Base-by-base conservation (phyloP, 37 sponge, comb jelly and placozoan genomes). In the Cliona cf. orientalis region DNA sequence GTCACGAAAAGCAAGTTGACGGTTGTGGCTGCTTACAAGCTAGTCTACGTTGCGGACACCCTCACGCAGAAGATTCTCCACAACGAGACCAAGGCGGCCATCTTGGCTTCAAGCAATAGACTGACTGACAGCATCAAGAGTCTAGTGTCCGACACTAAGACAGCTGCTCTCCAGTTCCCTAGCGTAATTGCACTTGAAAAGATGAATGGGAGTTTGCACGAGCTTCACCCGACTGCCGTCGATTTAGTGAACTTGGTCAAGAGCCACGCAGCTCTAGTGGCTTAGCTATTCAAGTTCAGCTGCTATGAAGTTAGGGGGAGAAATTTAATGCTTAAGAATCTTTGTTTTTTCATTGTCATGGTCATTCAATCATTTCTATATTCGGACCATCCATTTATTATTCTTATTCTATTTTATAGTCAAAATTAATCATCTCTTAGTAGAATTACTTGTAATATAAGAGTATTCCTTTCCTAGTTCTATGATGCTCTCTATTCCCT, bases 11-110 rank as follows among this genome's bases (percentile, higher is more conserved):
- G 78, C 76, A 92, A 92, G 45, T 36, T 84, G 31, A 58, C 84
- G 0, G 78, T 92, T 37, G 89, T 92, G n/a, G 76, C 81, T 21
- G 89, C 93, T 58, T 92, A 92, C 75, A 92, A 92, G 69, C 80
- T 92, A 45, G 93, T 92, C 44, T 92, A 92, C 46, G 49, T 92
- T 25, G 95, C 89, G 3, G 92, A 95, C 66, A 76, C 92, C 23
- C 66, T 95, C 32, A 79, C 69, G 74, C 88, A 91, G 58, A 95
- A 95, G 83, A 83, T 95, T 58, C 43, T 79, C 31, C 89, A 95
- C 73, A 86, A 59, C 38, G 79, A 78, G 22, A 88, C 85, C 12
- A 91, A 82, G 38, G 36, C 80, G 39, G 57, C 70, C 19, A 83
- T 95, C 7, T 40, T 78, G 0, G 49, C 69, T 7, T 74, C 85